Percentiles rank a stretch among this genome's conserved stretches.
Conservation (phyloP, 2,113 vertebrate species). For the Sclerurus mexicanus region DNA sequence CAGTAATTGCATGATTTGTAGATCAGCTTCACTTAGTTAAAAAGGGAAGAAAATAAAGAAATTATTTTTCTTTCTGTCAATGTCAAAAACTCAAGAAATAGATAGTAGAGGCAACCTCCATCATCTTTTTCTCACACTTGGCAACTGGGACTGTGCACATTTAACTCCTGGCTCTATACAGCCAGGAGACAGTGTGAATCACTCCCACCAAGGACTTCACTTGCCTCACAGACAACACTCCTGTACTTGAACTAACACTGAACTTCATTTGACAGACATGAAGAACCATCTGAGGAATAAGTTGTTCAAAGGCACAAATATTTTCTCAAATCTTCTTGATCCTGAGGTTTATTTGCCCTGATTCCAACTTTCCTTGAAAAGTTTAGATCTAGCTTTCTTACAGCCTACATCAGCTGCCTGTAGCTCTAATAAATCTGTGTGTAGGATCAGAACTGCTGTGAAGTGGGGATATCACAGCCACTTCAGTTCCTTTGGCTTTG, state of each 20-base stretch:
- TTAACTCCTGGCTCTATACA: neutral
- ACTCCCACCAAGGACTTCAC: neutral
- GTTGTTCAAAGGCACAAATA: neutral
- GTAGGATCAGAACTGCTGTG: neutral
- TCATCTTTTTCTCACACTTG: neutral
- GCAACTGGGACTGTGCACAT: neutral
- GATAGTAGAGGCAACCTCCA: neutral
- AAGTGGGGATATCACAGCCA: neutral
- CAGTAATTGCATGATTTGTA: neutral
- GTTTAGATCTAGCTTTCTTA: neutral
- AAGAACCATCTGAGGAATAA: neutral
- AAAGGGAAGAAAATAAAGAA: neutral
- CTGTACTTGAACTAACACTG: neutral
- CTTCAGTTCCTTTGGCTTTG: neutral
- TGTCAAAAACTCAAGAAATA: neutral
- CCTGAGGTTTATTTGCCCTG: neutral
- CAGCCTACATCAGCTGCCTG: neutral
- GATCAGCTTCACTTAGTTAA: neutral
- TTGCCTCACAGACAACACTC: neutral
- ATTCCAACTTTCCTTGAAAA: neutral
- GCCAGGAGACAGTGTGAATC: neutral
- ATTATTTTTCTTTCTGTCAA: neutral
- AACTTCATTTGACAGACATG: neutral
- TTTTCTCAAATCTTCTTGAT: neutral
- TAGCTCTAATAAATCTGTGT: neutral